phyloP scores from a whole-genome alignment of 2,797 vertebrate genomes.

The Gymnocypris eckloni region DNA sequence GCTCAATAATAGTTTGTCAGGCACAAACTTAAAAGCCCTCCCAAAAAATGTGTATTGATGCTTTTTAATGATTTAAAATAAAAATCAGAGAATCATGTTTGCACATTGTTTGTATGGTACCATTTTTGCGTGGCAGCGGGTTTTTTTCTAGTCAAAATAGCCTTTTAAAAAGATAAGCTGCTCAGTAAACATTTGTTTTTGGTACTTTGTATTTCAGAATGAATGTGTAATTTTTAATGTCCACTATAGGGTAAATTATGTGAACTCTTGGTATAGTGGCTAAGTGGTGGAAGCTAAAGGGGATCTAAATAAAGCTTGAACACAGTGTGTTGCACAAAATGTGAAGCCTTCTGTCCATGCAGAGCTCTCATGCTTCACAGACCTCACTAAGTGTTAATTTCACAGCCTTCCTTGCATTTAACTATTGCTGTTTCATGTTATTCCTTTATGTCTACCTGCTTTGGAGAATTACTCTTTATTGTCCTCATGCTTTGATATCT shows the following conservation, averaged over 20 bases:
- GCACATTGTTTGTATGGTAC: too few species aligned
- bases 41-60: not conserved
- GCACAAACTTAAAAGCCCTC: not conserved
- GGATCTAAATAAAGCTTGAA: slow-evolving; percentile 13
- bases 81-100: not conserved
- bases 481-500: not conserved
- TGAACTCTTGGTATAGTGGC: too few species aligned
- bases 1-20: not conserved
- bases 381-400: too few species aligned
- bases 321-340: not conserved
- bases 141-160: not conserved
- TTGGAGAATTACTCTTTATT: not conserved
- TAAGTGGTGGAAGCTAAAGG: not conserved
- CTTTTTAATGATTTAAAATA: not conserved
- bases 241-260: too few species aligned
- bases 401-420: not conserved
- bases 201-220: too few species aligned
- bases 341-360: not conserved
- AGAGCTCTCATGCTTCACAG: not conserved
- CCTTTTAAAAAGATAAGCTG: not conserved
- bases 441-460: not conserved
- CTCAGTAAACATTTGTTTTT: not conserved
- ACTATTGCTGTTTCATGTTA: not conserved
- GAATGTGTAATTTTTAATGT: too few species aligned
- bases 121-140: too few species aligned